phyloP scores from a whole-genome alignment of 2,113 vertebrate genomes.

The Takifugu flavidus region DNA sequence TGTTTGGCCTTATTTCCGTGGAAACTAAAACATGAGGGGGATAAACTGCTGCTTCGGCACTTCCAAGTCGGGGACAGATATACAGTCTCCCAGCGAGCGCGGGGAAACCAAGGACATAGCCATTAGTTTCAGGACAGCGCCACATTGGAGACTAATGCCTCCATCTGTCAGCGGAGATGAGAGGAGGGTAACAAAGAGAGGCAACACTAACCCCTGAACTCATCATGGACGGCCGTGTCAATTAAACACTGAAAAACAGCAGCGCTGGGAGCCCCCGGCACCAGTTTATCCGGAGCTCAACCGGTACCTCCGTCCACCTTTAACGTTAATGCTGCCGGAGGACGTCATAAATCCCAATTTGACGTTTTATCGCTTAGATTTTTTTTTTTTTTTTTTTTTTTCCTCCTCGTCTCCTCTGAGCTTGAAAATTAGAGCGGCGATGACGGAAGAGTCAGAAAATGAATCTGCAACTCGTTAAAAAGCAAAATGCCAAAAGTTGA shows the following conservation, averaged over 20 bases:
- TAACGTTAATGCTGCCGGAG: slow-evolving; percentile 24
- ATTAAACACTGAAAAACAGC: slow-evolving; percentile 77
- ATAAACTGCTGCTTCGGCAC: slow-evolving; percentile 77
- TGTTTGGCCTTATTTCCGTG: slow-evolving; percentile 70
- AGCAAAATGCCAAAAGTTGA: not conserved
- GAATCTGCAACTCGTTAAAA: not conserved
- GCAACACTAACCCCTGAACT: slow-evolving; percentile 77
- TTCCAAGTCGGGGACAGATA: slow-evolving; percentile 71
- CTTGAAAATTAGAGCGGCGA: not conserved
- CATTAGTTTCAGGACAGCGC: slow-evolving; percentile 78
- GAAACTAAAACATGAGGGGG: slow-evolving; percentile 70
- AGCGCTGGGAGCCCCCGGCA: slow-evolving; percentile 65
- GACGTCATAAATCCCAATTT: slow-evolving; percentile 29
- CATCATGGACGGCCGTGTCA: slow-evolving; percentile 74
- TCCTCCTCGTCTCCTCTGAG: not conserved
- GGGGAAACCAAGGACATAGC: slow-evolving; percentile 75
- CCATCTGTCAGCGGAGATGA: slow-evolving; percentile 76
- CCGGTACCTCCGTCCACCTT: slow-evolving; percentile 30
- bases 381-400: not conserved
- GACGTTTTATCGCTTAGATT: slow-evolving; percentile 14
- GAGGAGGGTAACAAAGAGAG: slow-evolving; percentile 76
- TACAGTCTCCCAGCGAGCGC: slow-evolving; percentile 67
- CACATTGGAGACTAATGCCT: slow-evolving; percentile 77
- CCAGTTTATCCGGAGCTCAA: slow-evolving; percentile 47
- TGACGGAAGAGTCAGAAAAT: not conserved